These are phyloP conservation scores for Thermophis baileyi DNA, from an alignment of 2,113 vertebrate genomes.

Conservation along the genomic window DNA sequence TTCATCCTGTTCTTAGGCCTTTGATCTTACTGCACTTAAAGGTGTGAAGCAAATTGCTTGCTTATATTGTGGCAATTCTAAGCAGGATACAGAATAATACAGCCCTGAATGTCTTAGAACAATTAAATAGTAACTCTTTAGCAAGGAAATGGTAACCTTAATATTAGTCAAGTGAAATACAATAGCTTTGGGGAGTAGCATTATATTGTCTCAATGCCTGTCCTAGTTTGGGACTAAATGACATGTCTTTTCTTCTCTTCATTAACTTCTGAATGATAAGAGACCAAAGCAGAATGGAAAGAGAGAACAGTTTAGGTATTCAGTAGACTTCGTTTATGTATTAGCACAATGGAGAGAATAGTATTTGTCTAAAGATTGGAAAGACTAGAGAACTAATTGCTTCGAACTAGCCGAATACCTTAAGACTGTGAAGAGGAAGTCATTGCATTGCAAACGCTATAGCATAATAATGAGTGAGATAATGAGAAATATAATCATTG, in stretches of 20 bases:
- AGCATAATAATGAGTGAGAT: background rate
- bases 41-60: background rate
- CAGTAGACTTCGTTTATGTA: fast-evolving
- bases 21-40: background rate
- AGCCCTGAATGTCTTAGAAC: constrained; percentile 29
- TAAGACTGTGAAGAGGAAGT: background rate
- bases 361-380: constrained; percentile 17
- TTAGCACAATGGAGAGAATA: constrained; percentile 5
- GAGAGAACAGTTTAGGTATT: constrained; percentile 29
- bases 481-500: background rate
- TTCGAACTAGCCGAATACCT: background rate
- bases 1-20: background rate
- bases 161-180: constrained; percentile 46
- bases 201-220: constrained; percentile 44
- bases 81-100: background rate
- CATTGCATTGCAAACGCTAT: background rate
- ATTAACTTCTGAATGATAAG: constrained; percentile 49
- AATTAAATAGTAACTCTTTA: constrained; percentile 60
- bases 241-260: constrained; percentile 31
- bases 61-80: background rate
- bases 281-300: constrained; percentile 28
- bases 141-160: constrained; percentile 45
- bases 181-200: constrained; percentile 44
- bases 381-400: background rate
- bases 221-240: constrained; percentile 37